Conservation (phyloP, 2,888 invertebrate species). For the Alloplasta piceator region DNA sequence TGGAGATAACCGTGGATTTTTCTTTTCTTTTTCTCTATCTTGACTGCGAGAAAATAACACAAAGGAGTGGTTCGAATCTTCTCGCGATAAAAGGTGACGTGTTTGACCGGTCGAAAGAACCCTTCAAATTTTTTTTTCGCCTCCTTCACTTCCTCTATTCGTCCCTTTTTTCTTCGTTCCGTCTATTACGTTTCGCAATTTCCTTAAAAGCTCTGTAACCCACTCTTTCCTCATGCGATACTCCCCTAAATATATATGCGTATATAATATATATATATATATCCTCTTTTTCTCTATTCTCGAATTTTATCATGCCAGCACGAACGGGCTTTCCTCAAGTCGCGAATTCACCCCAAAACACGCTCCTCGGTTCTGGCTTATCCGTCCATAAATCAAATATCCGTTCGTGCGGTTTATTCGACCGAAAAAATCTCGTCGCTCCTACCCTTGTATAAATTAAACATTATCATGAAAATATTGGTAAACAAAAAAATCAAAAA, state of each 20-base stretch:
- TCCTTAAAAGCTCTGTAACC: conserved; percentile 60
- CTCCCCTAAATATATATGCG: conserved; percentile 21
- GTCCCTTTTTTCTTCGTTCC: background rate
- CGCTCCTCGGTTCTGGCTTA: conserved; percentile 43
- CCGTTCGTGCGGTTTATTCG: conserved; percentile 14
- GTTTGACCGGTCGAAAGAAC: conserved; percentile 25
- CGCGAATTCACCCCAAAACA: conserved; percentile 6
- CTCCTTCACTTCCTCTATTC: background rate
- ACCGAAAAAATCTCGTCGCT: too few relatives aligned
- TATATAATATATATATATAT: conserved; percentile 2
- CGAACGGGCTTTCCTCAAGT: conserved; percentile 12
- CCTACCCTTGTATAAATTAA: too few relatives aligned
- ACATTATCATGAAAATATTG: too few relatives aligned
- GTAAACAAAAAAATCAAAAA: too few relatives aligned
- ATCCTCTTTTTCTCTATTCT: conserved; percentile 10
- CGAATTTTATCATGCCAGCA: conserved; percentile 39
- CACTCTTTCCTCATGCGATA: conserved; percentile 40
- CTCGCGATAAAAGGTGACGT: conserved; percentile 38
- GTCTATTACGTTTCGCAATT: conserved; percentile 53
- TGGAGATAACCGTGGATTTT: background rate
- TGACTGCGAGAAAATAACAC: conserved; percentile 45
- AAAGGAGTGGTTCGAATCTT: conserved; percentile 41
- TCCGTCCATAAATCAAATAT: conserved; percentile 66
- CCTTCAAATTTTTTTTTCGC: conserved; percentile 6
- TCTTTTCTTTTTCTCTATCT: conserved; percentile 12